Evolutionary conservation across 2,113 vertebrate genomes (phyloP), one percentile per base, ranked within the genome.

Genomic region (Polypterus senegalus): DNA sequence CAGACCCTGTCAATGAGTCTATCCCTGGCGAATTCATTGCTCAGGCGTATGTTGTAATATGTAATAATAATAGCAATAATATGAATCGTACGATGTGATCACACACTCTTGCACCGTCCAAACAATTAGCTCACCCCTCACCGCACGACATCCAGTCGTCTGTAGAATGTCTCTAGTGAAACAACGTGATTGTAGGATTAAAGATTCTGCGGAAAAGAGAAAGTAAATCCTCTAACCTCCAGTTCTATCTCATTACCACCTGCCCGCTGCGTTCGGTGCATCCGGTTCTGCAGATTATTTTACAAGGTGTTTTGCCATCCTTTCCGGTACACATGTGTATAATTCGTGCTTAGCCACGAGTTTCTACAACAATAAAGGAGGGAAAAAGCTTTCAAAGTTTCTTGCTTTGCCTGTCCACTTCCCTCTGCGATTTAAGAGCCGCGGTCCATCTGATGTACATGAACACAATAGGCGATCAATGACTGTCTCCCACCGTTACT

Each of bases 11-110:
- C 59, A 65, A 48, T 48, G 64, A 70, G 58, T 72, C 71, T 70
- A 77, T 79, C 7, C 67, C 74, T 47, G 62, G 66, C 0, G 73
- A 78, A 74, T 83, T 77, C 77, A 77, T 77, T 53, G n/a, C 10
- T 51, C 44, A 60, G 54, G 54, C 43, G 47, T 27, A 27, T 27
- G 27, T 27, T 27, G 27, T 27, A 27, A 27, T 27, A 27, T 27
- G 27, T 27, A 27, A 27, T 27, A 27, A 27, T 27, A 27, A 27
- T 27, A 27, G 27, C 27, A 27, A 27, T 27, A 27, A 27, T 27
- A 27, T 27, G 27, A 1, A 27, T 27, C 27, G 2, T 27, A 27
- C 27, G 27, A 27, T 27, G 27, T 27, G 27, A 27, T 27, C 27
- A 27, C 27, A 27, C 27, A 27, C 27, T 27, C 27, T 27, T 27